A percentile compares a stretch with the other conserved stretches of the same genome.
Evolutionary conservation across 2,888 invertebrate species (phyloP).

Genomic region (Eremobia ochroleuca): DNA sequence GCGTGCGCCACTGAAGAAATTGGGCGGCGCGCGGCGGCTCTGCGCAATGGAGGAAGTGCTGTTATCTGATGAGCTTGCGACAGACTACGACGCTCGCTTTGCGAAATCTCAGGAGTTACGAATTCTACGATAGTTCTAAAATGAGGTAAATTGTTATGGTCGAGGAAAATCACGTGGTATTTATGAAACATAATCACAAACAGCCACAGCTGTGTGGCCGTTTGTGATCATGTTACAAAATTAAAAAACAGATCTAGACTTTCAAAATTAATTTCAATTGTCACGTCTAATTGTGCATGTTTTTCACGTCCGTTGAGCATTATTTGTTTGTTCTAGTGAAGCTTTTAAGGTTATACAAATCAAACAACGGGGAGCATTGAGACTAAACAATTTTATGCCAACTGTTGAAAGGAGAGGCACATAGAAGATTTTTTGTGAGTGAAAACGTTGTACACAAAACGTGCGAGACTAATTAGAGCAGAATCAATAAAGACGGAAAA

Average conservation of each 20-base stretch:
- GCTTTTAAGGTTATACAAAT: constrained; percentile 67
- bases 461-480: constrained; percentile 50
- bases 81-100: constrained; percentile 67
- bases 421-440: constrained; percentile 54
- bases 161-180: constrained; percentile 21
- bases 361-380: constrained; percentile 59
- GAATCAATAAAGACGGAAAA: constrained; percentile 40
- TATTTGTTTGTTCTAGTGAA: constrained; percentile 58
- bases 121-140: constrained; percentile 47
- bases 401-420: constrained; percentile 61
- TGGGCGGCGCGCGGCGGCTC: constrained; percentile 70
- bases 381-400: constrained; percentile 66
- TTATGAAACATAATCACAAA: constrained; percentile 44
- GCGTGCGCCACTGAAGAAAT: constrained; percentile 78
- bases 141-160: constrained; percentile 40
- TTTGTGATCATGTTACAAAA: too few relatives aligned
- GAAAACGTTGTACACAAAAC: constrained; percentile 52
- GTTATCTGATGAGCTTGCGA: constrained; percentile 83
- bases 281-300: constrained; percentile 54
- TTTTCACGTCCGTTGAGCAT: constrained; percentile 46
- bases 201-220: too few relatives aligned
- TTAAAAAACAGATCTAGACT: constrained; percentile 25
- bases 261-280: constrained; percentile 40
- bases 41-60: constrained; percentile 85
- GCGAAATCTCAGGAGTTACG: constrained; percentile 62